Evolutionary conservation across 2,113 vertebrate species (phyloP), one percentile per base, ranked within the genome.

Genomic region (Xiphias gladius): DNA sequence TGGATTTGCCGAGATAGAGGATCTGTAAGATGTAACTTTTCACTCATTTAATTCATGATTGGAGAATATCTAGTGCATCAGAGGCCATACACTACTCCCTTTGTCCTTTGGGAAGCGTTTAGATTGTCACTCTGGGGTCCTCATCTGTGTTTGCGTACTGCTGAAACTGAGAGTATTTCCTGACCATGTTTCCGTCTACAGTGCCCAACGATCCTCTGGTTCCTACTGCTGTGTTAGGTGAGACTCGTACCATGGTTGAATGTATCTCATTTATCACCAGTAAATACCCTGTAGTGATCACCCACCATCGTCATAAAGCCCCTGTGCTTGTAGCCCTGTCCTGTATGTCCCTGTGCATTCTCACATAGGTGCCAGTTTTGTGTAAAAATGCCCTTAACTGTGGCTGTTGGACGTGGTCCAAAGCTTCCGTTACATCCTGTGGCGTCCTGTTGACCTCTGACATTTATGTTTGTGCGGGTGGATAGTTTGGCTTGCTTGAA

Each of bases 221-320:
- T 93, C 98, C 98, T 85, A 99, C 98, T 54, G 98, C 98, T 90
- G 98, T 99, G 95, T 96, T 99, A 98, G 98, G 98, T 99, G 98
- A 99, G 98, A 95, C 94, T 90, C 80, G 22, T 73, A 64, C 78
- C 83, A 74, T 86, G 72, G 79, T 59, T 79, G 73, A 62, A 76
- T 65, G 14, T 78, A 57, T 85, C 81, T 62, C 72, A 77, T 83
- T 74, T 26, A 74, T 76, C 88, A 83, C 69, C 78, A 66, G 43
- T 59, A 55, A 43, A 50, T 20, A 46, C 74, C 84, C 82, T 55
- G 68, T 79, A 79, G 69, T 72, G 19, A 71, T 83, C 83, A 80
- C 57, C 70, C 39, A 20, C 87, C 92, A 55, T 72, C 94, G 94
- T 94, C 94, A 77, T 90, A 69, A 82, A 81, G 17, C 50, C 70